Evolutionary conservation across 2,797 vertebrate genomes (phyloP).

Genomic region (Fringilla coelebs): DNA sequence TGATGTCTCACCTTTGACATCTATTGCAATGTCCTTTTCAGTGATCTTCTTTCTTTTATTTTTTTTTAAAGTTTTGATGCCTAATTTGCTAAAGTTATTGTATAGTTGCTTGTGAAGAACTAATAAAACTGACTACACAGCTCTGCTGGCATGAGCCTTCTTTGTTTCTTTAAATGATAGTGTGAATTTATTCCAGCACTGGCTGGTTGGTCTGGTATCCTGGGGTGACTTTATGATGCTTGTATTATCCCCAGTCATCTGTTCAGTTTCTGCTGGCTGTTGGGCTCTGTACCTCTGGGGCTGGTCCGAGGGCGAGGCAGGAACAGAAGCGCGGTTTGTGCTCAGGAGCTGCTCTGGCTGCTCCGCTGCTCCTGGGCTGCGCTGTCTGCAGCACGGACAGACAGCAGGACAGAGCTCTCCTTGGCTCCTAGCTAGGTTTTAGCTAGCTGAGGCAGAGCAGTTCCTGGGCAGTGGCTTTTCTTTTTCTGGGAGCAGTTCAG

Average conservation of each 20-base stretch:
- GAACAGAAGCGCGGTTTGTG: not conserved
- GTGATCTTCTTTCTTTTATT: not conserved
- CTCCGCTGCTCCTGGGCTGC: not conserved
- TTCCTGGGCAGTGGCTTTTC: not conserved
- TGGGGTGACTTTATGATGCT: not conserved
- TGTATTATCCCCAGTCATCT: too few relatives aligned
- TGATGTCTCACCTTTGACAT: not conserved
- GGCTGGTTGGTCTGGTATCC: not conserved
- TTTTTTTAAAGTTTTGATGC: rapidly evolving
- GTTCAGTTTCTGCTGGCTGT: not conserved
- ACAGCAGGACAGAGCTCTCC: not conserved
- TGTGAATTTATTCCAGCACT: not conserved
- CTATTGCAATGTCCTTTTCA: not conserved
- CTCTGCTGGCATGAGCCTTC: not conserved
- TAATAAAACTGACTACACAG: not conserved
- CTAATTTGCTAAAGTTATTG: not conserved
- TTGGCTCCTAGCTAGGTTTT: not conserved
- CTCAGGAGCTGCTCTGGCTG: not conserved
- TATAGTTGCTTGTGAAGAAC: not conserved
- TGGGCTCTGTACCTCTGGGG: not conserved
- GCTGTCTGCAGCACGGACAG: not conserved
- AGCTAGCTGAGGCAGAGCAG: not conserved
- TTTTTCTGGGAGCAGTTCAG: not conserved
- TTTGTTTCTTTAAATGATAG: not conserved
- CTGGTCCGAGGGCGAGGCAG: not conserved